A percentile compares a stretch with the other conserved stretches of the same genome.
These are phyloP conservation scores for Fissipunctia ypsillon DNA, from an alignment of 2,888 invertebrate species.

Conservation along the genomic window DNA sequence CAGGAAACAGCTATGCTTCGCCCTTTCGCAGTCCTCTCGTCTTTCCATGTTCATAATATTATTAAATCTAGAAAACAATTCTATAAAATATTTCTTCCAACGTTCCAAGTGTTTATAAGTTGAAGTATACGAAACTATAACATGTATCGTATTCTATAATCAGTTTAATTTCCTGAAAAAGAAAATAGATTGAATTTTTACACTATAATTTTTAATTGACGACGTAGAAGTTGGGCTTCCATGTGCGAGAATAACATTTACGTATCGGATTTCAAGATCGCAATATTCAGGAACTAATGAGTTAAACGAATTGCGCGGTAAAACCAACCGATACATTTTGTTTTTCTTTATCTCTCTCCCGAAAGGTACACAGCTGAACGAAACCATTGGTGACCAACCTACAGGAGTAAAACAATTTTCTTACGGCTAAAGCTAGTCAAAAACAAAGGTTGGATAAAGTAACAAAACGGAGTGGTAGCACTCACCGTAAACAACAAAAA, in stretches of 20 bases:
- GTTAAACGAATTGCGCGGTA: constrained; percentile 35
- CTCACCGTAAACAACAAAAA: constrained; percentile 13
- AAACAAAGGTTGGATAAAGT: background rate
- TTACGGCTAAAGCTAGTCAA: background rate
- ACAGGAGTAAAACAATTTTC: background rate
- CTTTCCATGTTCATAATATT: background rate
- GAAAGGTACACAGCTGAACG: constrained; percentile 42
- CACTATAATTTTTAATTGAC: constrained; percentile 21
- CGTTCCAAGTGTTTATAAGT: background rate
- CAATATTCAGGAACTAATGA: constrained; percentile 46
- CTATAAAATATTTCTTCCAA: constrained; percentile 15
- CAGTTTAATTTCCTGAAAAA: constrained; percentile 25
- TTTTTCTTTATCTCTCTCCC: constrained; percentile 29
- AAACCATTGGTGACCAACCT: constrained; percentile 39
- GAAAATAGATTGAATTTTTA: constrained; percentile 6
- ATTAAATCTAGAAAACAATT: background rate
- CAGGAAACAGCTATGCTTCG: background rate
- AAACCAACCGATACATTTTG: constrained; percentile 35
- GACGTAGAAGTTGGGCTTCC: background rate
- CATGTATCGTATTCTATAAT: constrained; percentile 11
- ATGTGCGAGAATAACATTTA: constrained; percentile 44
- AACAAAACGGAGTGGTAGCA: background rate
- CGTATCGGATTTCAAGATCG: constrained; percentile 45
- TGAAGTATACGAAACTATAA: constrained; percentile 6
- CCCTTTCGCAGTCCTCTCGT: too few relatives aligned